Conservation (phyloP, 2,797 vertebrate species). For the Lacerta agilis region DNA sequence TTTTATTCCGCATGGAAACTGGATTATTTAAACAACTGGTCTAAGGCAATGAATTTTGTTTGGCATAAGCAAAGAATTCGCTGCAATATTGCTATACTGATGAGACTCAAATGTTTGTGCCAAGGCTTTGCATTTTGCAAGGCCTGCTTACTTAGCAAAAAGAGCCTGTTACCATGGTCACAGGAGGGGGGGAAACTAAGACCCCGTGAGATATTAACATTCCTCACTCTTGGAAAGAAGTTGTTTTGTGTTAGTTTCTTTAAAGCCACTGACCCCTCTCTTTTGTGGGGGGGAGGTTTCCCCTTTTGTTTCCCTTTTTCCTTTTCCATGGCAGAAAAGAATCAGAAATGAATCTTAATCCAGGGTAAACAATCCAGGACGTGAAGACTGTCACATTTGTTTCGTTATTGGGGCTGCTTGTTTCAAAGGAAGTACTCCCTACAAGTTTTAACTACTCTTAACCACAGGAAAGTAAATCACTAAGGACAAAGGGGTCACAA, state of each 20-base stretch:
- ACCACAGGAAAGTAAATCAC: constrained; percentile 69
- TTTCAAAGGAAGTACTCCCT: constrained; percentile 69
- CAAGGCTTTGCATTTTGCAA: constrained; percentile 71
- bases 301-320: constrained; percentile 52
- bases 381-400: constrained; percentile 72
- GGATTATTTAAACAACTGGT: constrained; percentile 52
- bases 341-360: constrained; percentile 73
- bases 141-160: constrained; percentile 72
- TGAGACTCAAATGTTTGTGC: constrained; percentile 77
- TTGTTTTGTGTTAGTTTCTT: constrained; percentile 70
- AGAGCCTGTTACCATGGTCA: constrained; percentile 74
- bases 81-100: constrained; percentile 72
- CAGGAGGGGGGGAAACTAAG: constrained; percentile 72
- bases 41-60: constrained; percentile 66
- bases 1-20: constrained; percentile 29
- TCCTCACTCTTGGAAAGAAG: constrained; percentile 75
- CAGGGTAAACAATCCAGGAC: constrained; percentile 73
- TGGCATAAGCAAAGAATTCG: constrained; percentile 65
- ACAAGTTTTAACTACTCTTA: constrained; percentile 66
- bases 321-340: constrained; percentile 67
- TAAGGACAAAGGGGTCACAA: constrained; percentile 63
- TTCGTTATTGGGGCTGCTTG: constrained; percentile 70
- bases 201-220: constrained; percentile 74
- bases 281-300: constrained; percentile 52
- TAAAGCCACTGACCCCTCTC: constrained; percentile 68